Evolutionary conservation across 1,140 invertebrate genomes (phyloP).

Genomic region (Steinernema feltiae): DNA sequence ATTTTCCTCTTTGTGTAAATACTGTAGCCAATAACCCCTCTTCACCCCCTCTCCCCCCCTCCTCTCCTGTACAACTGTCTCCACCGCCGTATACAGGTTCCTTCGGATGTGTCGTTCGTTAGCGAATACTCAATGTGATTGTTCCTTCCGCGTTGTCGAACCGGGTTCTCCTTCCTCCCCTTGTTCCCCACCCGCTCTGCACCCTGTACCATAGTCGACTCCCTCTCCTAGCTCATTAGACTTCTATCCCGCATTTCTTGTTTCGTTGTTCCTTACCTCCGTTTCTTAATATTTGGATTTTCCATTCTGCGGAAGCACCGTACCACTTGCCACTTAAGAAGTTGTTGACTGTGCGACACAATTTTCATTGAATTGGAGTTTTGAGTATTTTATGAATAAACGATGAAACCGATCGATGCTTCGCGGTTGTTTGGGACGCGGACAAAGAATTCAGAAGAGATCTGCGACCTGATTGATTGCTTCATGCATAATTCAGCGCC

Average conservation of each 20-base stretch:
- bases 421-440: too few species aligned
- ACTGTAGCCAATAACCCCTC: not conserved
- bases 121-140: not conserved
- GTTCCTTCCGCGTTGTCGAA: not conserved
- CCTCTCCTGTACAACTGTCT: not conserved
- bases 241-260: slow-evolving; percentile 1
- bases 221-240: not conserved
- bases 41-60: not conserved
- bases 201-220: not conserved
- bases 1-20: not conserved
- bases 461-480: too few species aligned
- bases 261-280: not conserved
- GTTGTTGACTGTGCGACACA: too few species aligned
- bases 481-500: too few species aligned
- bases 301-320: not conserved
- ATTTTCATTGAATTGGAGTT: not conserved
- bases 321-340: not conserved
- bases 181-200: not conserved
- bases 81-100: not conserved
- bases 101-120: not conserved
- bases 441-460: too few species aligned
- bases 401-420: too few species aligned
- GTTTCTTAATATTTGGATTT: not conserved
- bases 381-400: not conserved
- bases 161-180: not conserved